These are phyloP conservation scores for Chorisops tibialis DNA, from an alignment of 2,888 invertebrate species.

Conservation along the genomic window DNA sequence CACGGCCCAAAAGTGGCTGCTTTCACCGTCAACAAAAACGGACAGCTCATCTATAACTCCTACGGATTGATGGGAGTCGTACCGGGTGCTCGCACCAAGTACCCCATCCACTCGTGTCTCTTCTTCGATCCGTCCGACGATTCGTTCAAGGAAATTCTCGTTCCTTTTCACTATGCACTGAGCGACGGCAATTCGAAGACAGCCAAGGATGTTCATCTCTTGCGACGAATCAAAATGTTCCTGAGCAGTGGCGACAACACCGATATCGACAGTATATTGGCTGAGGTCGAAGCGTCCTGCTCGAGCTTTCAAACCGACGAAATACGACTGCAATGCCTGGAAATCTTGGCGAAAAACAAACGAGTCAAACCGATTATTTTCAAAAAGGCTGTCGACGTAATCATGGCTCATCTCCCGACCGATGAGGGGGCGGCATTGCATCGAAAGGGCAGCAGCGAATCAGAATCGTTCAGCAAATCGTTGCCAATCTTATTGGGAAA, in stretches of 20 bases:
- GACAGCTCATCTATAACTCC: slow-evolving; percentile 73
- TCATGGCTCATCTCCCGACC: slow-evolving; percentile 47
- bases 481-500: slow-evolving; percentile 40
- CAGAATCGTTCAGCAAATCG: slow-evolving; percentile 18
- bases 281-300: slow-evolving; percentile 49
- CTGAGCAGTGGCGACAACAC: slow-evolving; percentile 59
- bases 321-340: slow-evolving; percentile 67
- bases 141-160: slow-evolving; percentile 72
- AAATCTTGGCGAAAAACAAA: slow-evolving; percentile 65
- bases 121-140: slow-evolving; percentile 78
- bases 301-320: slow-evolving; percentile 68
- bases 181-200: slow-evolving; percentile 83
- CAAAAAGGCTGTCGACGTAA: slow-evolving; percentile 53
- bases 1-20: slow-evolving; percentile 87
- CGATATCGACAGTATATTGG: slow-evolving; percentile 47
- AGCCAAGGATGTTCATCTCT: slow-evolving; percentile 81
- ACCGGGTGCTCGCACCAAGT: slow-evolving; percentile 57
- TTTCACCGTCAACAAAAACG: slow-evolving; percentile 84
- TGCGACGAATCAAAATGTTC: slow-evolving; percentile 70
- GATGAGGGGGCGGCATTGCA: slow-evolving; percentile 29
- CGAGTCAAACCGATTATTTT: slow-evolving; percentile 62
- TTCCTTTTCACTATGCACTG: slow-evolving; percentile 89
- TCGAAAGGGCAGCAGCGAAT: slow-evolving; percentile 39
- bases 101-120: slow-evolving; percentile 68
- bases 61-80: slow-evolving; percentile 76